Conservation (phyloP, 2,888 invertebrate genomes). For the Geophilus truncorum region DNA sequence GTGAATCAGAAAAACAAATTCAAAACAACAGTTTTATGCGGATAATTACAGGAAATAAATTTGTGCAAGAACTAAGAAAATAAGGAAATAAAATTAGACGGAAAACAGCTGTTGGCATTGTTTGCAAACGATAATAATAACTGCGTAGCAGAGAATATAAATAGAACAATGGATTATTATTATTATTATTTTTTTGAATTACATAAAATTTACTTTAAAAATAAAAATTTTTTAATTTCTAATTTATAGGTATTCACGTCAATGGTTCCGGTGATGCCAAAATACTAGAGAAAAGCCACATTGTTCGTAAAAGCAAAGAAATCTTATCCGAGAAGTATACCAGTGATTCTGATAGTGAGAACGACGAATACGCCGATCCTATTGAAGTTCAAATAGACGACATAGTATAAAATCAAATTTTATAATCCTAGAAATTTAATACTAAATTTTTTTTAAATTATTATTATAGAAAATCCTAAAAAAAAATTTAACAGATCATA, state of each 20-base stretch:
- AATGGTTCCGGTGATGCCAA: neutral
- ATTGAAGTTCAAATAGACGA: constrained; percentile 35
- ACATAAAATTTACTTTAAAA: neutral
- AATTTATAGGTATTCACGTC: neutral
- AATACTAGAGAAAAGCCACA: neutral
- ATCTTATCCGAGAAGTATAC: constrained; percentile 42
- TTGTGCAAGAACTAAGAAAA: too few relatives aligned
- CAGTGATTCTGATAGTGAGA: constrained; percentile 44
- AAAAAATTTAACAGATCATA: neutral
- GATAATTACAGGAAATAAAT: too few relatives aligned
- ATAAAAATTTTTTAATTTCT: neutral
- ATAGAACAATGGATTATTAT: neutral
- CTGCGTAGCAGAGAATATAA: too few relatives aligned
- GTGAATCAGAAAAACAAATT: too few relatives aligned
- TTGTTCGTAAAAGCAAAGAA: constrained; percentile 31
- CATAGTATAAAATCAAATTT: neutral
- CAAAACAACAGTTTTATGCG: too few relatives aligned
- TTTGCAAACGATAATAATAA: too few relatives aligned
- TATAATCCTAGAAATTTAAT: neutral
- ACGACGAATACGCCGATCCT: constrained; percentile 40
- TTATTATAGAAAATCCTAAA: neutral
- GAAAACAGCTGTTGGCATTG: too few relatives aligned
- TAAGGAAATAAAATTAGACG: too few relatives aligned
- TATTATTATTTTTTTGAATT: neutral
- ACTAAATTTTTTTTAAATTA: neutral